Evolutionary conservation across 2,797 vertebrate species (phyloP).

Genomic region (Malurus leucopterus): DNA sequence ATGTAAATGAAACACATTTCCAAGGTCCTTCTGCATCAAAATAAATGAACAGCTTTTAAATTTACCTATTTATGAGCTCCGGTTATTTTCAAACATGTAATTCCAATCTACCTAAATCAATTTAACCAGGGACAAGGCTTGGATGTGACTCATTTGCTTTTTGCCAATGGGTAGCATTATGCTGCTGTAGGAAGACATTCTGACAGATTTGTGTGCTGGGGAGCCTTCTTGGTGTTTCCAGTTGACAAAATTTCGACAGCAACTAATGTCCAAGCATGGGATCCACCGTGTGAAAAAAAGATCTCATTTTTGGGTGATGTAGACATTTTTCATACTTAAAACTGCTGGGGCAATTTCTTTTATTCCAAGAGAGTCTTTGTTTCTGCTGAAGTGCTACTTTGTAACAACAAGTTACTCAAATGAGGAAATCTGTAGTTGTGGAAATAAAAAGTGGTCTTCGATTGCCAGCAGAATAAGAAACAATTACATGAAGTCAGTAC

Average conservation of each 20-base stretch:
- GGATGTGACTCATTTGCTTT: conserved; percentile 54
- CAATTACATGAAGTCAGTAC: not conserved
- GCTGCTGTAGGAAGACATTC: conserved; percentile 39
- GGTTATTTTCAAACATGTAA: conserved; percentile 66
- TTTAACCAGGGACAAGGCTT: conserved; percentile 46
- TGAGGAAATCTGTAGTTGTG: not conserved
- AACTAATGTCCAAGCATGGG: not conserved
- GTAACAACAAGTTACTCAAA: not conserved
- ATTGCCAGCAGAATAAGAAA: not conserved
- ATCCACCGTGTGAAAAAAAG: not conserved
- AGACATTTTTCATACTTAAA: not conserved
- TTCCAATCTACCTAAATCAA: conserved; percentile 61
- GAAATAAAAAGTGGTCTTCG: not conserved
- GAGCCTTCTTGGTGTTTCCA: conserved; percentile 68
- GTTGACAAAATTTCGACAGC: conserved; percentile 70
- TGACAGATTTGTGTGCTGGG: conserved; percentile 65
- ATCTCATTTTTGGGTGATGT: not conserved
- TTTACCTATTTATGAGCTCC: conserved; percentile 40
- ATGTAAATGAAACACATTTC: conserved; percentile 44
- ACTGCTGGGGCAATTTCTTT: not conserved
- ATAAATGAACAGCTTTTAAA: conserved; percentile 62
- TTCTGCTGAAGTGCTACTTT: not conserved
- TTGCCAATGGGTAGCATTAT: conserved; percentile 35
- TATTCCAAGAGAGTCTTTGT: not conserved
- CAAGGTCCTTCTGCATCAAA: not conserved